Base-by-base conservation (phyloP, 37 sponge, comb jelly and placozoan species). In the Beroe forskalii region DNA sequence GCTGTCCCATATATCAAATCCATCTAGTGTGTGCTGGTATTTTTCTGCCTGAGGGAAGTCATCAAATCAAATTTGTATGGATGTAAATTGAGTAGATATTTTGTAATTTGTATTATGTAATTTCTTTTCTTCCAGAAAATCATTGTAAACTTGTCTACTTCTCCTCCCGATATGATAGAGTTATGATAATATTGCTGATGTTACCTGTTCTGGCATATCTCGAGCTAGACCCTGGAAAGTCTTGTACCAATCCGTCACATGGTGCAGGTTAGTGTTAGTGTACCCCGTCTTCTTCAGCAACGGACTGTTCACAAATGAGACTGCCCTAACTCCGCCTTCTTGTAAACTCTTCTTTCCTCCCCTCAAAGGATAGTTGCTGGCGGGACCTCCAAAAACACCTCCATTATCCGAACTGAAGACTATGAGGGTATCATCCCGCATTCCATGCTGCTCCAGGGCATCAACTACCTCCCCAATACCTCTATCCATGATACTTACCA, bases 221-320 rank as follows among this genome's bases (percentile, higher is more conserved):
- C 60, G 55, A 12, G 86, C 86, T 24, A 80, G 36, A 3, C 23
- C 23, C 86, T 80, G 60, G 60, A 80, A 80, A 33, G 86, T 80
- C 1, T 43, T 23, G 17, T 44, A 80, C 86, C 86, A 80, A 42
- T 80, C 86, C 4, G 86, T 80, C 60, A 80, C 86, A 38, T 80
- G 86, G 25, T 80, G 86, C 2, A 80, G 86, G 60, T 80, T 41
- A 4, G 44, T 80, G 86, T 80, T 80, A 3, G 55, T 42, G 55
- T 80, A 80, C 8, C 86, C 86, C 12, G 86, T 80, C 28, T 40
- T 80, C 0, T 41, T 0, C 0, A 80, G 60, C 8, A 80, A 55
- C 2, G 86, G 86, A 44, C 60, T 44, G 38, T 35, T 69, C 6
- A 80, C 55, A n/a, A 80, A 25, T 1, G 86, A 23, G 27, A 80